Conservation (phyloP, 2,113 vertebrate genomes). For the Anoura caudifer region DNA sequence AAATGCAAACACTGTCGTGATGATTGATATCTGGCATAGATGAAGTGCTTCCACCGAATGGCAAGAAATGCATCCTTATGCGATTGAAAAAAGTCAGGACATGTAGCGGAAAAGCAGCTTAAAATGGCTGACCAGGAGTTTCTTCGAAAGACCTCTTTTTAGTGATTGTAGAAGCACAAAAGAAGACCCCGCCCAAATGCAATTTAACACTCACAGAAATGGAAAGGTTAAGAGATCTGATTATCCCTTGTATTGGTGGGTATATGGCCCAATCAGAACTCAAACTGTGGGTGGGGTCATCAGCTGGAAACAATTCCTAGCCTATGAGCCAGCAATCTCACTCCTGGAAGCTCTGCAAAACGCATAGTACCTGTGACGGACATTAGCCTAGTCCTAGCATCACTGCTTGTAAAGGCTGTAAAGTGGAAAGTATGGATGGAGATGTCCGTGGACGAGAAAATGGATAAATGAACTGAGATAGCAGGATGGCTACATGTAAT, state of each 20-base stretch:
- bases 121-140: background rate
- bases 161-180: background rate
- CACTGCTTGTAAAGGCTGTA: background rate
- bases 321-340: background rate
- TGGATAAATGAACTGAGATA: background rate
- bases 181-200: background rate
- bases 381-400: background rate
- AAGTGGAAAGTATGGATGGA: background rate
- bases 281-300: background rate
- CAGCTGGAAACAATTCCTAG: background rate
- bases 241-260: background rate
- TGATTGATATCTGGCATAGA: background rate
- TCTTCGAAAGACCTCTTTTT: background rate
- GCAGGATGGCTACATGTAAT: background rate
- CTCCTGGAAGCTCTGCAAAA: background rate
- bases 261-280: background rate
- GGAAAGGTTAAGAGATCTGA: background rate
- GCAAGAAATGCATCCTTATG: background rate
- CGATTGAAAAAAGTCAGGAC: background rate
- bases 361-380: too few species aligned
- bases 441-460: background rate
- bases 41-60: background rate
- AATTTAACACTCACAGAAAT: background rate
- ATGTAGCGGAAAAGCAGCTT: background rate
- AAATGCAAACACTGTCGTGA: background rate